Base-by-base conservation (phyloP, 1,140 invertebrate species). In the Samia ricini region DNA sequence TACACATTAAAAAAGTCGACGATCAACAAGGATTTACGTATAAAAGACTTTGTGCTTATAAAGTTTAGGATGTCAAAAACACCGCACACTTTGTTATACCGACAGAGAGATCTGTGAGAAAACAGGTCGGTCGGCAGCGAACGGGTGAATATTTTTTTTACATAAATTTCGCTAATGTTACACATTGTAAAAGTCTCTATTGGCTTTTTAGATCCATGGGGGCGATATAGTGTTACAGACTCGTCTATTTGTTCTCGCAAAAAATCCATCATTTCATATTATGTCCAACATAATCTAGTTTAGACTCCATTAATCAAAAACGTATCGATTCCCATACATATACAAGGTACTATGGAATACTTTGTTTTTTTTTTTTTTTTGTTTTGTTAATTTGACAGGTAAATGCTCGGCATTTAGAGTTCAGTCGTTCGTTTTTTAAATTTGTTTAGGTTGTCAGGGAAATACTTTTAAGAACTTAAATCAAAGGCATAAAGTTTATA, bases 371-470 rank as follows among this genome's bases (percentile, higher is more conserved):
- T 89, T 87, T 87, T 84, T 83, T 10, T 15, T 83, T 83, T 89
- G 61, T 67, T 89, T 87, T 89, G 85, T 82, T 89, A 89, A 87
- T 89, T 79, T 89, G 86, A 89, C 86, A 89, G 86, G 75, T 83
- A 87, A 86, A 89, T 84, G 84, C 80, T 75, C 80, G 83, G 84
- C 84, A 86, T 89, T 88, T 88, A 87, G 82, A 83, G 76, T 79
- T 71, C 75, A 61, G 26, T 57, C 56, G 66, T 70, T 69, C 50
- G 63, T 69, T 72, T 72, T 81, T 76, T 74, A 79, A 77, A 78
- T 82, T 80, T 74, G 51, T 22, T 22, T 8, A 12, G 4, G 20
- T 22, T 81, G 36, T 71, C 26, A 63, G 23, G 49, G 48, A 24
- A 24, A 15, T n/a, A 36, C 36, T 72, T 71, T 51, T 69, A 50